Conservation (phyloP, 2,113 vertebrate species). For the Zapus hudsonius region DNA sequence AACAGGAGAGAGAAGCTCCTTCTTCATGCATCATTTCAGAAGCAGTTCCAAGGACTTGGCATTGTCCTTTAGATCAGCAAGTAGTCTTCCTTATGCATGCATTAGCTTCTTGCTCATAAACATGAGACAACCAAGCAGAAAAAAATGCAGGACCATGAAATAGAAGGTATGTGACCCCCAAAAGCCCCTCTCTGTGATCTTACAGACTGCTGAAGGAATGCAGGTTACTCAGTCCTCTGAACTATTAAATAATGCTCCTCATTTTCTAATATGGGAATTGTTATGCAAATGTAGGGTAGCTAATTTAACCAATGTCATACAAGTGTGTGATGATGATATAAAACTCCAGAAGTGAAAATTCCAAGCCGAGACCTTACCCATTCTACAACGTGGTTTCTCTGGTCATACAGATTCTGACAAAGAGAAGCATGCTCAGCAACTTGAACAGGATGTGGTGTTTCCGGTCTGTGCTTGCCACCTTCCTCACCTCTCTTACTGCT, state of each 20-base stretch:
- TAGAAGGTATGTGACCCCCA: not conserved
- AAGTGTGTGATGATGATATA: not conserved
- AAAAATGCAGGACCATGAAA: not conserved
- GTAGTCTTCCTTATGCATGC: not conserved
- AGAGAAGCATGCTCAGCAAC: not conserved
- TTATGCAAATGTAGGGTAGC: not conserved
- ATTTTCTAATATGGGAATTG: not conserved
- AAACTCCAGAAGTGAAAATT: not conserved
- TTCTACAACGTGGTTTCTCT: not conserved
- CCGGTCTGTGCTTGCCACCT: not conserved
- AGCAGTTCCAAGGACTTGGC: not conserved
- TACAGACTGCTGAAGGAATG: not conserved
- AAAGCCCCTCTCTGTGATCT: not conserved
- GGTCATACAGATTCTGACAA: not conserved
- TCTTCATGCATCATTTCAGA: not conserved
- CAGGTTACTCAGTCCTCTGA: not conserved
- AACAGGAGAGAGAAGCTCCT: not conserved
- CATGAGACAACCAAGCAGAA: not conserved
- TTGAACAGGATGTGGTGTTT: not conserved
- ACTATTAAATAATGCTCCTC: not conserved
- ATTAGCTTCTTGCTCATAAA: not conserved
- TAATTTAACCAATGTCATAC: not conserved
- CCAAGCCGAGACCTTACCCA: too few relatives aligned
- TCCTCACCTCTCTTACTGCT: not conserved
- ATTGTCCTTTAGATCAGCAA: not conserved